Conservation (phyloP, 37 sponge, comb jelly and placozoan species). For the Haliclona indistincta region DNA sequence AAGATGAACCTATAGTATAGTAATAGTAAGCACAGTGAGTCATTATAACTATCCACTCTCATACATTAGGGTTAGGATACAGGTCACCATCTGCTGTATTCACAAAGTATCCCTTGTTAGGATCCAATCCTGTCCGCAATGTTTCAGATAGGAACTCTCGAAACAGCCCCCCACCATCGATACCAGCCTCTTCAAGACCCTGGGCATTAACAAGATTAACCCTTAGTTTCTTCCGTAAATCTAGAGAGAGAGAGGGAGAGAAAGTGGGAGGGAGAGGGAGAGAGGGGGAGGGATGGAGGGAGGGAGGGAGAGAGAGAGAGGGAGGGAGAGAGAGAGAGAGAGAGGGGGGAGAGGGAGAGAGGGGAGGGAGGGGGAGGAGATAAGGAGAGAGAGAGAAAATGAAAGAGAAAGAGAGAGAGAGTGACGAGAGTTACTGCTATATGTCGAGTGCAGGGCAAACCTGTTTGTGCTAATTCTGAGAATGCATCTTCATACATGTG, state of each 20-base stretch:
- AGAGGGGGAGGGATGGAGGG: neutral
- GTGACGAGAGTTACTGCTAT: neutral
- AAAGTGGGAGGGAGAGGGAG: neutral
- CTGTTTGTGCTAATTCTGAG: slow-evolving; percentile 59
- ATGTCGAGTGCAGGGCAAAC: slow-evolving; percentile 2
- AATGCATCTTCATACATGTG: slow-evolving; percentile 93
- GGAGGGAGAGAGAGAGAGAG: neutral
- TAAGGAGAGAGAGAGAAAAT: neutral
- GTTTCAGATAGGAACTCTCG: slow-evolving; percentile 95
- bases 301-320: slow-evolving; percentile 2
- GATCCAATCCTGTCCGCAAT: slow-evolving; percentile 90
- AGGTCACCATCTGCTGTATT: slow-evolving; percentile 60
- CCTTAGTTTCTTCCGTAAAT: slow-evolving; percentile 40
- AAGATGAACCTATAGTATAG: slow-evolving; percentile 44
- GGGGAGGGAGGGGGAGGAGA: neutral
- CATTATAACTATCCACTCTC: neutral
- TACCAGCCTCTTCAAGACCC: slow-evolving; percentile 95
- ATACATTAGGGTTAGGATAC: slow-evolving; percentile 74
- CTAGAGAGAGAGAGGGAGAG: slow-evolving; percentile 13
- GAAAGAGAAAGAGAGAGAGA: slow-evolving; percentile 2
- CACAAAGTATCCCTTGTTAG: slow-evolving; percentile 83
- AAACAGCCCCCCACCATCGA: slow-evolving; percentile 96
- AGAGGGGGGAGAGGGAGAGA: neutral
- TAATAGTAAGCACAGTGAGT: neutral
- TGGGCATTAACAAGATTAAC: slow-evolving; percentile 81